These are phyloP conservation scores for Fissipunctia ypsillon DNA, from an alignment of 2,888 invertebrate genomes.

Conservation along the genomic window DNA sequence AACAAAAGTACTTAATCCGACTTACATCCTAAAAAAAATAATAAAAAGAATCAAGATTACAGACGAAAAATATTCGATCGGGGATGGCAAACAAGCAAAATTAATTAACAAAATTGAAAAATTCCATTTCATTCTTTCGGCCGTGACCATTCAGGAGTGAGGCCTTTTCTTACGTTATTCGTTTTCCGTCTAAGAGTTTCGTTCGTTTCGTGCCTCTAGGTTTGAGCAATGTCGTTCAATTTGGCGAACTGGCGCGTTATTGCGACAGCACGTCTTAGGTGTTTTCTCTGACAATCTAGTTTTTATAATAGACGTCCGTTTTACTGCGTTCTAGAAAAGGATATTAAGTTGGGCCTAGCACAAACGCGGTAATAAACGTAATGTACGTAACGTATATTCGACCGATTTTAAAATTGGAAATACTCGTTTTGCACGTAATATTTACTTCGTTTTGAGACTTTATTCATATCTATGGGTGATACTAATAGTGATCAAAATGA, in stretches of 20 bases:
- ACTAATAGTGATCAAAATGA: too few relatives aligned
- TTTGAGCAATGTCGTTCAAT: slow-evolving; percentile 41
- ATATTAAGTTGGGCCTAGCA: not conserved
- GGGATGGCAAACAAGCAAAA: slow-evolving; percentile 51
- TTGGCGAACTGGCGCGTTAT: slow-evolving; percentile 30
- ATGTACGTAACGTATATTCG: too few relatives aligned
- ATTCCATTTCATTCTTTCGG: slow-evolving; percentile 54
- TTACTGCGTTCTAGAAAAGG: not conserved
- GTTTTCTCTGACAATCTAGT: slow-evolving; percentile 7
- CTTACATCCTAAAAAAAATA: slow-evolving; percentile 23
- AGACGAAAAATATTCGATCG: slow-evolving; percentile 45
- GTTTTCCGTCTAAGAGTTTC: slow-evolving; percentile 24
- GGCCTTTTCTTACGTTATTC: slow-evolving; percentile 36
- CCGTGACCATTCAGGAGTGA: slow-evolving; percentile 40
- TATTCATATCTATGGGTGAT: too few relatives aligned
- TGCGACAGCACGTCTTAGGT: slow-evolving; percentile 27
- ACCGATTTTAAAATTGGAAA: too few relatives aligned
- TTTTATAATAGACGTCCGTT: not conserved
- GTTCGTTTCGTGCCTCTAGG: slow-evolving; percentile 18
- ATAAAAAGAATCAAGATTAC: slow-evolving; percentile 42
- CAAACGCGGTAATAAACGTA: too few relatives aligned
- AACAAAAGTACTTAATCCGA: slow-evolving; percentile 17
- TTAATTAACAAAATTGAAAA: slow-evolving; percentile 62
- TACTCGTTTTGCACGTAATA: too few relatives aligned
- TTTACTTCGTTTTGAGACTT: too few relatives aligned